phyloP scores from a whole-genome alignment of 1,140 invertebrate genomes.

The Bemisia tabaci region DNA sequence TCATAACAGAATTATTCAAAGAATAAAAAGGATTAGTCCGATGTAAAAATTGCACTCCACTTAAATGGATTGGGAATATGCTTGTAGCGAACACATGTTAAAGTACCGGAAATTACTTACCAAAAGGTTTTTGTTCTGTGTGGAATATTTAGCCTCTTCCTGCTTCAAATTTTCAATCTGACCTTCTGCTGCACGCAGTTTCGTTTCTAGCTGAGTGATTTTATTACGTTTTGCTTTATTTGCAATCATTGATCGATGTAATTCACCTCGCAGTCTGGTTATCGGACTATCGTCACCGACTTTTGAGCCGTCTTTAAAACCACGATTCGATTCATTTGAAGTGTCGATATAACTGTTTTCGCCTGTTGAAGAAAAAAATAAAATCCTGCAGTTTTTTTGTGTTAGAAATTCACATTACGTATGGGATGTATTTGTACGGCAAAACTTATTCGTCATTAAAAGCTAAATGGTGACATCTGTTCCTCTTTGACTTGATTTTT shows the following conservation, averaged over 20 bases:
- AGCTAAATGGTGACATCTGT: too few relatives aligned
- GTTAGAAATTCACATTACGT: too few relatives aligned
- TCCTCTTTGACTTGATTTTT: too few relatives aligned
- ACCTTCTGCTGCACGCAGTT: not conserved
- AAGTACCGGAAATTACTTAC: too few relatives aligned
- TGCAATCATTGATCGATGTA: not conserved
- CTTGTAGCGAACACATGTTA: too few relatives aligned
- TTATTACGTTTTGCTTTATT: not conserved
- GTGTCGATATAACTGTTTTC: not conserved
- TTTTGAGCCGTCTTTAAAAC: not conserved
- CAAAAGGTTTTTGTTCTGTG: not conserved
- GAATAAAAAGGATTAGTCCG: too few relatives aligned
- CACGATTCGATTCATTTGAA: not conserved
- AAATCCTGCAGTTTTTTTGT: too few relatives aligned
- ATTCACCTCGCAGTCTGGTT: not conserved
- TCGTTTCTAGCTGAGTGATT: not conserved
- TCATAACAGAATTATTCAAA: too few relatives aligned
- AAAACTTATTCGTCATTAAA: too few relatives aligned
- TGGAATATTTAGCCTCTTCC: not conserved
- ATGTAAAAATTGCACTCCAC: too few relatives aligned
- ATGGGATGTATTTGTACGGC: too few relatives aligned
- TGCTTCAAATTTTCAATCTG: not conserved
- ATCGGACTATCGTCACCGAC: not conserved
- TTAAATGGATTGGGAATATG: too few relatives aligned
- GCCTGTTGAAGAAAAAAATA: not conserved